These are phyloP conservation scores for Drosophila pseudotalamancana DNA, from an alignment of 2,888 invertebrate species.

Conservation along the genomic window DNA sequence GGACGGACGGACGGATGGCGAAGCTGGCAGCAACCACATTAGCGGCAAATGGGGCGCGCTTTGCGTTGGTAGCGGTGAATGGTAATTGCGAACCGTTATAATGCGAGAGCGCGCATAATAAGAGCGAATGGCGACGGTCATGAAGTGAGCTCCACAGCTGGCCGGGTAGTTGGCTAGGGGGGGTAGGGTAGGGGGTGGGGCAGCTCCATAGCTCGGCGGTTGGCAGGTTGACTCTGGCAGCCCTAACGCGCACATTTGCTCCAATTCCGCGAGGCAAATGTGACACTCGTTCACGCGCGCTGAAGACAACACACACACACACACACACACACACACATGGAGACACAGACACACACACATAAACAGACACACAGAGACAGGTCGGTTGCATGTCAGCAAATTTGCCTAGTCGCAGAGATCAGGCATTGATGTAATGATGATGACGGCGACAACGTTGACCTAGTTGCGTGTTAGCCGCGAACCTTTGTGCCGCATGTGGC, in stretches of 20 bases:
- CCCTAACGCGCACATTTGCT: conserved; percentile 72
- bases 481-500: conserved; percentile 48
- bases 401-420: conserved; percentile 38
- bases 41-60: conserved; percentile 64
- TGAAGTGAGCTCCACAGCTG: conserved; percentile 18
- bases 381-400: conserved; percentile 4
- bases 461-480: conserved; percentile 62
- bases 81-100: conserved; percentile 78
- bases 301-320: conserved; percentile 8
- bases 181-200: not conserved
- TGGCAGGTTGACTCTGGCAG: conserved; percentile 32
- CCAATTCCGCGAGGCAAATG: conserved; percentile 73
- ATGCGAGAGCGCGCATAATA: conserved; percentile 76
- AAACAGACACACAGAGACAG: not conserved
- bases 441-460: conserved; percentile 47
- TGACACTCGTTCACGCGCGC: conserved; percentile 60
- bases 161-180: not conserved
- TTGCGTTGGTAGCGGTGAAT: conserved; percentile 75
- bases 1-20: conserved; percentile 1
- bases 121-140: conserved; percentile 54
- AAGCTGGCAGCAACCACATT: conserved; percentile 56
- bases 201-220: conserved; percentile 1
- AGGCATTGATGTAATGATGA: conserved; percentile 62
- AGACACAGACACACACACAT: not conserved
- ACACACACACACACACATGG: not conserved